Evolutionary conservation across 2,113 vertebrate genomes (phyloP), one percentile per base, ranked within the genome.

Genomic region (Phyllostomus hastatus): DNA sequence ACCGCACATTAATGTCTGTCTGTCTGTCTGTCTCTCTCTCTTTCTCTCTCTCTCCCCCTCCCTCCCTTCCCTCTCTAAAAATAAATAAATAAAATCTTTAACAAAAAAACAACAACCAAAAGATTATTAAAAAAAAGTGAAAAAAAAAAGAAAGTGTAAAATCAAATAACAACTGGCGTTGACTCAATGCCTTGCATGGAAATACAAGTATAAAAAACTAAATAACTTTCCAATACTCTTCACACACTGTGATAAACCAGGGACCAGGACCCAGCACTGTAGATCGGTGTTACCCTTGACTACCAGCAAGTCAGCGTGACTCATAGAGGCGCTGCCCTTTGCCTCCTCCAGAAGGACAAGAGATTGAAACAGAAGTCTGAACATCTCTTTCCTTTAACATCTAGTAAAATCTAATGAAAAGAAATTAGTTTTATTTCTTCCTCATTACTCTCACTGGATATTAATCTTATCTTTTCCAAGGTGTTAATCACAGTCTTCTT

Each of bases 371-470:
- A 59, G 38, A 75, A 38, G 10, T 43, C 19, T 61, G 41, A 52
- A 59, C 38, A 54, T 15, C 20, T 61, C 66, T 84, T 95, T 64
- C 19, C 82, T 95, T 93, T 20, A 87, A 66, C 48, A 19, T 24
- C 6, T 75, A 46, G 35, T 70, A 57, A 20, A 86, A 85, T 15
- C 38, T 87, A 38, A 24, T 35, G 14, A 85, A 61, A 85, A 64
- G 15, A 48, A 85, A 80, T 92, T 90, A 82, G 73, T 24, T 43
- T 46, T n/a, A n/a, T 19, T 46, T 12, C 59, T 50, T 50, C 38
- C 20, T 92, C 41, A 48, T 94, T 73, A 90, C 70, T 81, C 26
- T 35, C 43, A 10, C 28, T 94, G 66, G 38, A n/a, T 81, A 73
- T 72, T 64, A 66, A 70, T 85, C 6, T 46, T 50, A 95, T 17